Evolutionary conservation across 2,113 vertebrate species (phyloP).

Genomic region (Aplodontia rufa): DNA sequence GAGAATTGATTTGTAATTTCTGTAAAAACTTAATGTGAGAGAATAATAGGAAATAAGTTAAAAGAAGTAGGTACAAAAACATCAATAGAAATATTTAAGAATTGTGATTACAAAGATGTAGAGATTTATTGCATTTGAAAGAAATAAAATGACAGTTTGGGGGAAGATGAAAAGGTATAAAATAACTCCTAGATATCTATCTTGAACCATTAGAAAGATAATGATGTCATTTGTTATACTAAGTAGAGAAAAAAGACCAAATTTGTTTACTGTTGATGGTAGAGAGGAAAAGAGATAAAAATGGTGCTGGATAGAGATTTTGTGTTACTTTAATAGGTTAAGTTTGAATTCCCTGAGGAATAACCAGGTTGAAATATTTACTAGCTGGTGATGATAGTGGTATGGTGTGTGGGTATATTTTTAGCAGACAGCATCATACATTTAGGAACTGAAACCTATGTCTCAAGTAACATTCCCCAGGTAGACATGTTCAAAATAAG

Average conservation of each 20-base stretch:
- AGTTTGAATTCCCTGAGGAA: neutral
- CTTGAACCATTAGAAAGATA: neutral
- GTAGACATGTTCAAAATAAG: neutral
- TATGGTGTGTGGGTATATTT: neutral
- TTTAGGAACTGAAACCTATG: neutral
- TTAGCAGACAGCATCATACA: neutral
- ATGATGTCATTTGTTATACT: neutral
- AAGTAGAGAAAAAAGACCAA: neutral
- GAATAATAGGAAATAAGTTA: neutral
- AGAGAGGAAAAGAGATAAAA: neutral
- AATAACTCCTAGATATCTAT: neutral
- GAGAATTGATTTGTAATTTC: neutral
- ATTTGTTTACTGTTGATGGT: neutral
- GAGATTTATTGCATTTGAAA: neutral
- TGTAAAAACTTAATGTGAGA: neutral
- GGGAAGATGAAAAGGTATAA: neutral
- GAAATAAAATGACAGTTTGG: neutral
- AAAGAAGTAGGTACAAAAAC: neutral
- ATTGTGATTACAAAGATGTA: neutral
- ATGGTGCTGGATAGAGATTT: neutral
- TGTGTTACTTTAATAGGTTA: neutral
- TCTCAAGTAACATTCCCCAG: neutral
- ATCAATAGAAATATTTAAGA: neutral
- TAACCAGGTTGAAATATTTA: neutral
- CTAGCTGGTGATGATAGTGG: fast-evolving